Conservation (phyloP, 2,797 vertebrate genomes). For the Triplophysa yarkandensis region DNA sequence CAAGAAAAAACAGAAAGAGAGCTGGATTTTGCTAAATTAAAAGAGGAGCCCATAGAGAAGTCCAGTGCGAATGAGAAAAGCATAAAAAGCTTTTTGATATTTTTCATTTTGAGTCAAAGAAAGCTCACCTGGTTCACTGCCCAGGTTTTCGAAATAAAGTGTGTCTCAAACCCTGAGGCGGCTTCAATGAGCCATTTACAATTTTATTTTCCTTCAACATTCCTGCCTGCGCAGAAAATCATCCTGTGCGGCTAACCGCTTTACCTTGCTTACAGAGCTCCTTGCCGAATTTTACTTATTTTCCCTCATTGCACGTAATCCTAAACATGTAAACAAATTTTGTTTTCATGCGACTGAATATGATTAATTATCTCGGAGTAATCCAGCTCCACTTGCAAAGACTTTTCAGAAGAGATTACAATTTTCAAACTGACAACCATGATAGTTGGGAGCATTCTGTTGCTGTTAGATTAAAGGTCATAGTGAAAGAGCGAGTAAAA, state of each 20-base stretch:
- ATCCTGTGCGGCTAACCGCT: conserved; percentile 65
- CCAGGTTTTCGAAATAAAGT: conserved; percentile 56
- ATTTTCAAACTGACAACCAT: conserved; percentile 83
- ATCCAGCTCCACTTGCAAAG: conserved; percentile 79
- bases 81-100: conserved; percentile 60
- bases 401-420: conserved; percentile 84
- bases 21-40: conserved; percentile 57
- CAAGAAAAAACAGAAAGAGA: conserved; percentile 69
- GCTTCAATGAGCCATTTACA: conserved; percentile 58
- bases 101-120: conserved; percentile 54
- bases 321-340: conserved; percentile 82
- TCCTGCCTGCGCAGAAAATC: conserved; percentile 38
- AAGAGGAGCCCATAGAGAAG: conserved; percentile 42
- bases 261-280: conserved; percentile 67
- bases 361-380: conserved; percentile 83
- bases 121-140: conserved; percentile 61
- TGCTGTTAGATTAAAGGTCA: conserved; percentile 82
- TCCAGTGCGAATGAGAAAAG: conserved; percentile 29
- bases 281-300: conserved; percentile 62
- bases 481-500: conserved; percentile 65
- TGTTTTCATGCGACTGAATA: conserved; percentile 81
- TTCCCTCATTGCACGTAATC: conserved; percentile 72
- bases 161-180: conserved; percentile 54
- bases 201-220: conserved; percentile 49
- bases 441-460: conserved; percentile 79